Evolutionary conservation across 1,140 invertebrate species (phyloP), one percentile per base, ranked within the genome.

Genomic region (Dryas iulia): DNA sequence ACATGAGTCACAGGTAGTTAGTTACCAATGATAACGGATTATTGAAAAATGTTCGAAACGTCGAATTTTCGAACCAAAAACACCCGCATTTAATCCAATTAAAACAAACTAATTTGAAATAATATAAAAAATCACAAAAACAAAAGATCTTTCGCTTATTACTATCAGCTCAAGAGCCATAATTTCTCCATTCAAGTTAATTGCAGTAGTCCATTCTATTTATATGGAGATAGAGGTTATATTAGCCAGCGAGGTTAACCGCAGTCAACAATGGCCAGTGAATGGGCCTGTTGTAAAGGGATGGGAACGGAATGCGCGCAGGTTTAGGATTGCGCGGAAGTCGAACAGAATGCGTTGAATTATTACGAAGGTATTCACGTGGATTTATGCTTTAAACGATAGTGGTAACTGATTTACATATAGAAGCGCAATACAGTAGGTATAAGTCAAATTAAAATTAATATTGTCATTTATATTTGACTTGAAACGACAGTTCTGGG

Each of bases 281-380:
- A 53, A 52, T 52, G 25, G 14, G 25, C 52, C 23, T 47, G 39
- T 61, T 28, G 30, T 53, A 61, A 28, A 52, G 47, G 59, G 39
- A 62, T 62, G 59, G 59, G 59, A 62, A 60, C 59, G 39, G 39
- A 53, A 23, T 62, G 14, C 18, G 39, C 47, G 14, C 33, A 39
- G 11, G 59, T 62, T 62, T 28, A 47, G 59, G 59, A 62, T 62
- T 21, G 33, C 58, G 14, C 31, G 30, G 58, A n/a, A 39, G 58
- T 33, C 7, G 1, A 12, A 21, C 56, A 18, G 33, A 56, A 56
- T 56, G 11, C n/a, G 23, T n/a, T 39, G 11, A 14, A 35, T 14
- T 35, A 35, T 14, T 35, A 35, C 14, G 5, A 7, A 35, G 33
- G 33, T 35, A 35, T 39, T 39, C 14, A 39, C 6, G n/a, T 39